phyloP scores from a whole-genome alignment of 2,113 vertebrate genomes.

The Junco hyemalis region DNA sequence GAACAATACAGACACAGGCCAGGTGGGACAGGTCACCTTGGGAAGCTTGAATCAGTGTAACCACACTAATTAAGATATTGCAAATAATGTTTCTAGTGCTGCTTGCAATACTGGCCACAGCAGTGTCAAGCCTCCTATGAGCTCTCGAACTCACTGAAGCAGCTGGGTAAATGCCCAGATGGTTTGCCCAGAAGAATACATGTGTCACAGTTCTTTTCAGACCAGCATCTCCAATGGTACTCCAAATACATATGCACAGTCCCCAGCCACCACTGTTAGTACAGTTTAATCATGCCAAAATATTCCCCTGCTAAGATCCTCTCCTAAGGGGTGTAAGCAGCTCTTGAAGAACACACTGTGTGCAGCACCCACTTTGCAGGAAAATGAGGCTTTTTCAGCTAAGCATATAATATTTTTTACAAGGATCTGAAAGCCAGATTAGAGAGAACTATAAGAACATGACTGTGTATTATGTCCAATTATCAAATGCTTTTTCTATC shows the following conservation, averaged over 20 bases:
- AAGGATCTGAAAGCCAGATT: constrained; percentile 39
- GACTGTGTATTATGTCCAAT: constrained; percentile 24
- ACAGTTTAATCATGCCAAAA: not conserved
- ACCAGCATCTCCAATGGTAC: not conserved
- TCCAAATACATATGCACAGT: not conserved
- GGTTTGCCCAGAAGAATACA: not conserved
- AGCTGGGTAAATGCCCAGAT: not conserved
- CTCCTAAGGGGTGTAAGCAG: not conserved
- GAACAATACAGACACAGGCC: not conserved
- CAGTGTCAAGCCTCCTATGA: not conserved
- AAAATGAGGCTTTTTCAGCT: constrained; percentile 42
- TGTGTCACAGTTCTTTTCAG: not conserved
- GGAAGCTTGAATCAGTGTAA: not conserved
- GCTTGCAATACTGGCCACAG: not conserved
- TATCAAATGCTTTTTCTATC: constrained; percentile 32
- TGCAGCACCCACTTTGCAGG: not conserved
- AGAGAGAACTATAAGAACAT: constrained; percentile 22
- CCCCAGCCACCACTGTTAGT: not conserved
- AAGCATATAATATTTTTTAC: constrained; percentile 25
- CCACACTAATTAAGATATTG: not conserved
- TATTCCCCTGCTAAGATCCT: not conserved
- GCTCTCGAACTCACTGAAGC: not conserved
- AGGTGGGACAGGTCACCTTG: not conserved
- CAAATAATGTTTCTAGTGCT: not conserved
- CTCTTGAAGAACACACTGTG: not conserved